phyloP scores from a whole-genome alignment of 2,797 vertebrate species.

The Vespertilio murinus region DNA sequence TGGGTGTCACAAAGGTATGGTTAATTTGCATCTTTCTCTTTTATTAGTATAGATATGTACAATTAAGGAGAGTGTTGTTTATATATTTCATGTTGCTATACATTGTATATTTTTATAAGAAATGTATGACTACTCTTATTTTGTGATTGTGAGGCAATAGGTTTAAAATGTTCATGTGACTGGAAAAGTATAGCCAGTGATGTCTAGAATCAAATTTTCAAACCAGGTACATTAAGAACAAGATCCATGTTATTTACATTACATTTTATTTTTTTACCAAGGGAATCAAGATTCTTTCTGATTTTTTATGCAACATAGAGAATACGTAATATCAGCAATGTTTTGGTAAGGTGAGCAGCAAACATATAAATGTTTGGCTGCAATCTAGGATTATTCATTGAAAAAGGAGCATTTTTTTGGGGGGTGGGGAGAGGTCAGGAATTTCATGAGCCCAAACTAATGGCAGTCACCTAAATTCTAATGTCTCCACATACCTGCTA shows the following conservation, averaged over 20 bases:
- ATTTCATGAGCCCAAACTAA: neutral
- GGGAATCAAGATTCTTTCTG: neutral
- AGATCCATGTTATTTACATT: neutral
- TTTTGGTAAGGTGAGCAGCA: neutral
- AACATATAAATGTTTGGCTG: neutral
- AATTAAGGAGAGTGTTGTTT: neutral
- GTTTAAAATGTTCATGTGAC: neutral
- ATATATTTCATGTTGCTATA: neutral
- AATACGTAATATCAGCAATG: neutral
- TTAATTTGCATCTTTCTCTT: too few relatives aligned
- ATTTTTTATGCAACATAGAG: neutral
- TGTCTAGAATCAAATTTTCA: neutral
- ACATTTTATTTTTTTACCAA: neutral
- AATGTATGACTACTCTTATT: neutral
- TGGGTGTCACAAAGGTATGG: too few relatives aligned
- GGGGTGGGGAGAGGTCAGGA: neutral
- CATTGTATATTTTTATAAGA: neutral
- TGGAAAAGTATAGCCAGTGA: neutral
- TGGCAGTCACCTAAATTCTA: neutral
- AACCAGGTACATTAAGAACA: neutral
- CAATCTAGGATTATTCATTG: neutral
- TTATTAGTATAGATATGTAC: neutral
- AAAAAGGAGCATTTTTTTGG: neutral
- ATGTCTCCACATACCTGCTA: neutral
- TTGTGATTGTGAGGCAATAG: neutral